Conservation (phyloP, 37 sponge, comb jelly and placozoan genomes). For the Tethya wilhelma region DNA sequence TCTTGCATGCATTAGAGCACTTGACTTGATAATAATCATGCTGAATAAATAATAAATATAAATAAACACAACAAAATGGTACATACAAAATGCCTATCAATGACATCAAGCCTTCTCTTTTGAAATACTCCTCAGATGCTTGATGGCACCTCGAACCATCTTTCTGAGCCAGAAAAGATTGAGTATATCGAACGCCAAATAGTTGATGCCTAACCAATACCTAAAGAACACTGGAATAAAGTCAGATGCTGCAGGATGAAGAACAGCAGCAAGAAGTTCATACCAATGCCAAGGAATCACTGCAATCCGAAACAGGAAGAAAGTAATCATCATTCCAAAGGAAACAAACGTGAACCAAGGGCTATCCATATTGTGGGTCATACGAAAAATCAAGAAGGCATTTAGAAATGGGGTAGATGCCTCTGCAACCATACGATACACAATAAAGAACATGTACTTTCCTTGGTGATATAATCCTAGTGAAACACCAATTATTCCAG, state of each 20-base stretch:
- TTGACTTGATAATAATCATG: background rate
- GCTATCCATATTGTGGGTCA: background rate
- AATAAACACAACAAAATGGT: too few species aligned
- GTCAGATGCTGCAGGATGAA: constrained; percentile 4
- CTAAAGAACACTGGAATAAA: constrained; percentile 10
- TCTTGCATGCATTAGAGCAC: too few species aligned
- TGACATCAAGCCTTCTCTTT: too few species aligned
- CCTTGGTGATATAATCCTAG: constrained; percentile 36
- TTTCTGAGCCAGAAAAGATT: constrained; percentile 72
- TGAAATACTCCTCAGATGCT: background rate
- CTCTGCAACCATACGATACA: constrained; percentile 48
- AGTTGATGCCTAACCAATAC: constrained; percentile 34
- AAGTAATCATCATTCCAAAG: constrained; percentile 45
- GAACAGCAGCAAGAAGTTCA: background rate
- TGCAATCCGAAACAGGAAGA: constrained; percentile 61
- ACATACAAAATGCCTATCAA: too few species aligned
- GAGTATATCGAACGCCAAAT: constrained; percentile 55
- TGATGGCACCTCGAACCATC: constrained; percentile 49
- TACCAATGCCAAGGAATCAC: constrained; percentile 61
- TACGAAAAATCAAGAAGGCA: constrained; percentile 20
- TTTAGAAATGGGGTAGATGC: constrained; percentile 72
- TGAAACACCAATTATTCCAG: constrained; percentile 22
- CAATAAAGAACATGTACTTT: constrained; percentile 44
- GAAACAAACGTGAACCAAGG: constrained; percentile 16
- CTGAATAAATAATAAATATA: background rate